Base-by-base conservation (phyloP, 2,797 vertebrate genomes). In the Saxicola maurus region DNA sequence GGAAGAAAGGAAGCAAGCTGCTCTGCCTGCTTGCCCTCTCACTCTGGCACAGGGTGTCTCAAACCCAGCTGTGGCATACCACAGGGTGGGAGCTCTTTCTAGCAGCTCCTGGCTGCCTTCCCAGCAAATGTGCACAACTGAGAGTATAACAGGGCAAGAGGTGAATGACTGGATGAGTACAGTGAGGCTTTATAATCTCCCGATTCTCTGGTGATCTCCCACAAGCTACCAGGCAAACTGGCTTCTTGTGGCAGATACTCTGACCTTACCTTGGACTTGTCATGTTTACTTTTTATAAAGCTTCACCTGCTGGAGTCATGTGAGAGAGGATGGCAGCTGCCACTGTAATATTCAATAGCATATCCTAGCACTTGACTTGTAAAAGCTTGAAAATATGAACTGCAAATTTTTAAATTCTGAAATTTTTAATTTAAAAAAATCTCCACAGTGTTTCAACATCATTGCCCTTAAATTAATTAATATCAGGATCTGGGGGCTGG, bases 331-430 rank as follows among this genome's bases (percentile, higher is more conserved):
- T 23, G 45, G 38, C 82, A 87, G 82, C 53, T 82, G 82, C 51
- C 82, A 74, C 38, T 90, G 85, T 33, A 61, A 12, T 40, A 81
- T 67, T 64, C 37, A 60, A 65, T 5, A 85, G 53, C 51, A 88
- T 2, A 0, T 82, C 76, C 46, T 82, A 1, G 11, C 23, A 61
- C 3, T 17, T 53, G 49, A 48, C 35, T 20, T 1, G 2, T 45
- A 56, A 77, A 89, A 65, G 31, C 61, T 51, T 55, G 18, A 68
- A 74, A 80, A 68, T 9, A 35, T 1, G 7, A 87, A 64, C 25
- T 10, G 31, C 57, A 67, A 64, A 55, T 52, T 61, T 53, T 28
- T 2, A 21, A 27, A 37, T 11, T 66, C 53, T n/a, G 1, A 21
- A 21, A n/a, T 25, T 19, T 6, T 11, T 20, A 31, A 52, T 24